These are phyloP conservation scores for Mormyrus iriodes DNA, from an alignment of 2,113 vertebrate species.

Conservation along the genomic window DNA sequence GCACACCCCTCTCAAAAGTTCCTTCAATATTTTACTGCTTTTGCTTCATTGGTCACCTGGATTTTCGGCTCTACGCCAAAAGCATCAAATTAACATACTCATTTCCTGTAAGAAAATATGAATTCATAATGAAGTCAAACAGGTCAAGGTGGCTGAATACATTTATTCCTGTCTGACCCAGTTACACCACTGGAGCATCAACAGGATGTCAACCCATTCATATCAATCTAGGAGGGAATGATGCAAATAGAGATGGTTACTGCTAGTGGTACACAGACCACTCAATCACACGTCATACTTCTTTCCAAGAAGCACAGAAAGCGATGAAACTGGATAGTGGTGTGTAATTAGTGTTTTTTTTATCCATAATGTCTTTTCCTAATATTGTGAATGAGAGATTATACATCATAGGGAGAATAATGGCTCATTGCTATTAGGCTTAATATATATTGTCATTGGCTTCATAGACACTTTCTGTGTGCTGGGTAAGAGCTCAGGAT, in stretches of 20 bases:
- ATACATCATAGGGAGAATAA: neutral
- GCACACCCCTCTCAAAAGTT: neutral
- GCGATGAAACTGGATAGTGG: neutral
- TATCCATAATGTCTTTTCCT: neutral
- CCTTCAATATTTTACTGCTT: neutral
- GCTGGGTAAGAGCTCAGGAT: neutral
- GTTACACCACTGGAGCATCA: neutral
- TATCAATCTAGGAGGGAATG: neutral
- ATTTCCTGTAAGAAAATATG: neutral
- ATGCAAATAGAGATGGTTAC: neutral
- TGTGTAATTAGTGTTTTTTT: slow-evolving; percentile 10
- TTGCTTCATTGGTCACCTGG: neutral
- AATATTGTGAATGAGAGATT: neutral
- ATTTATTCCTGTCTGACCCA: slow-evolving; percentile 1
- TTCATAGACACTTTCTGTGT: neutral
- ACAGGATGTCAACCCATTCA: neutral
- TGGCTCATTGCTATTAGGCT: neutral
- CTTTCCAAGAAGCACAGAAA: neutral
- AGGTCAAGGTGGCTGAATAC: neutral
- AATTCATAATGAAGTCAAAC: slow-evolving; percentile 6
- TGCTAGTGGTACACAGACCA: neutral
- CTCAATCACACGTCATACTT: neutral
- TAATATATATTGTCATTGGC: neutral
- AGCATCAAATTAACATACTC: neutral
- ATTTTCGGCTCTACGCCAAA: neutral